A percentile compares a stretch with the other conserved stretches of the same genome.
These are phyloP conservation scores for Sporophila hypoxantha DNA, from an alignment of 2,113 vertebrate genomes.

Conservation along the genomic window DNA sequence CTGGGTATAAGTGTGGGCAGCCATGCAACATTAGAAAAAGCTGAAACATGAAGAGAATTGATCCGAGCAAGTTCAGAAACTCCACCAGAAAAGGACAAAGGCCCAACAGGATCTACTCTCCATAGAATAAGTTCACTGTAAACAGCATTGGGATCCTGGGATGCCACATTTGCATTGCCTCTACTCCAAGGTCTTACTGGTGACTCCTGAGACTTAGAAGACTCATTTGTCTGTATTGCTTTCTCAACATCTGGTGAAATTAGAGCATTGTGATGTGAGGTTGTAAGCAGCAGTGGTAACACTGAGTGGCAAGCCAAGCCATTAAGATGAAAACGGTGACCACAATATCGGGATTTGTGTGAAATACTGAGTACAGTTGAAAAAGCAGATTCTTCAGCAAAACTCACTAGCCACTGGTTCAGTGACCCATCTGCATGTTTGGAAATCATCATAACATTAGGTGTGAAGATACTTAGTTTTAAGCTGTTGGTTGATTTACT, in stretches of 20 bases:
- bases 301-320: conserved; percentile 95
- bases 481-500: conserved; percentile 80
- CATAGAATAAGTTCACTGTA: conserved; percentile 98
- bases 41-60: conserved; percentile 93
- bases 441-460: conserved; percentile 96
- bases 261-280: conserved; percentile 93
- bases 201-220: conserved; percentile 36
- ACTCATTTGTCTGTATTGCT: conserved; percentile 33
- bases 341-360: conserved; percentile 95
- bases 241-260: conserved; percentile 73
- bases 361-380: conserved; percentile 95
- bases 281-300: conserved; percentile 92
- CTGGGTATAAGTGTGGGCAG: conserved; percentile 93
- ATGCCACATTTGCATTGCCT: conserved; percentile 52
- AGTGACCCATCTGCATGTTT: conserved; percentile 94
- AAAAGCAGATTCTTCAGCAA: conserved; percentile 95
- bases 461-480: conserved; percentile 94
- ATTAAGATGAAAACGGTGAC: conserved; percentile 97
- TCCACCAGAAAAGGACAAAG: conserved; percentile 91
- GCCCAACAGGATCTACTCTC: conserved; percentile 96
- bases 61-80: conserved; percentile 96
- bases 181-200: conserved; percentile 57
- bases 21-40: conserved; percentile 97
- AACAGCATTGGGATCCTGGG: conserved; percentile 86
- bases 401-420: conserved; percentile 96